Conservation (phyloP, 2,113 vertebrate genomes). For the Pomatorhinus ruficollis region DNA sequence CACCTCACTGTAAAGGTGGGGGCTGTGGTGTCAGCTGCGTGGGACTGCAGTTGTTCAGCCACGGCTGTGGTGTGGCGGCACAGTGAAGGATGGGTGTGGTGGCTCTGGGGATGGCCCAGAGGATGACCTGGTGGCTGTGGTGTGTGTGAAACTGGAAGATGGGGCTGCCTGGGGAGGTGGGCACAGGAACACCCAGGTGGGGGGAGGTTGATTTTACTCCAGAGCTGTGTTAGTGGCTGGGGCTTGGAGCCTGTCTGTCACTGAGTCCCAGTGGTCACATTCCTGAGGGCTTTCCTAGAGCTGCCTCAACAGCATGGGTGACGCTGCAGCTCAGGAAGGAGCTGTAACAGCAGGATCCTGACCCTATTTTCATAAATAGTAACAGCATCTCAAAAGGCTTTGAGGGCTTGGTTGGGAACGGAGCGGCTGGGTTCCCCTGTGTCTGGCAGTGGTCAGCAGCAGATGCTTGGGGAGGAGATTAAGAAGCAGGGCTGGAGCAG, state of each 20-base stretch:
- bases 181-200: background rate
- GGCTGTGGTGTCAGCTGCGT: background rate
- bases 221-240: background rate
- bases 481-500: background rate
- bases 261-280: background rate
- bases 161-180: background rate
- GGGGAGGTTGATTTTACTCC: background rate
- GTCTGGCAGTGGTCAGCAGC: background rate
- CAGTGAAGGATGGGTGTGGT: background rate
- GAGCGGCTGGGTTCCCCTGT: background rate
- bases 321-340: background rate
- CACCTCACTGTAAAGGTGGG: background rate
- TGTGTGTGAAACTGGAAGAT: background rate
- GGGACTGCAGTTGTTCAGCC: background rate
- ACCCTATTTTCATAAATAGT: slow-evolving; percentile 14
- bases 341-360: slow-evolving; percentile 18
- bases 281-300: background rate
- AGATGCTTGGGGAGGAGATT: background rate
- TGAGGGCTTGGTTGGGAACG: background rate
- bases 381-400: slow-evolving; percentile 9
- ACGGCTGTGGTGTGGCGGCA: background rate
- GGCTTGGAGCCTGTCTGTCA: background rate
- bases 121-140: background rate
- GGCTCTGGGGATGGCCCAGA: background rate
- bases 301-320: background rate